Evolutionary conservation across 1,140 invertebrate genomes (phyloP).

Genomic region (Leptinotarsa defecta): DNA sequence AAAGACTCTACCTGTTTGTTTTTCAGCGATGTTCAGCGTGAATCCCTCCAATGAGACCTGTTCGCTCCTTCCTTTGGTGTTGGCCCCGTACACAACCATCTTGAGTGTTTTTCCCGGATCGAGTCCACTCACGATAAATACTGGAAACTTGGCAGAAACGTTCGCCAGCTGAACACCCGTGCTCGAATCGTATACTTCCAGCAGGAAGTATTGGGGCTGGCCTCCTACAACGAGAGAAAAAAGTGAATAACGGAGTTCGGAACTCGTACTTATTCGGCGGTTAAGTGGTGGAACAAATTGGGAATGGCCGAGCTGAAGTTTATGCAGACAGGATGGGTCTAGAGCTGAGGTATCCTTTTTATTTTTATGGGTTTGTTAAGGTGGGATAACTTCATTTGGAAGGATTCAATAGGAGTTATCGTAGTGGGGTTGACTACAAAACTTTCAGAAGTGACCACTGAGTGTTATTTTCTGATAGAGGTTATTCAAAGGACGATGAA

Average conservation of each 20-base stretch:
- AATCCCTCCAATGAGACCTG: constrained; percentile 64
- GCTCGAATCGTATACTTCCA: constrained; percentile 68
- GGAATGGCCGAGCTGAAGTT: constrained; percentile 10
- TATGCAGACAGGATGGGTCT: constrained; percentile 6
- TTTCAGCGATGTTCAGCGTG: constrained; percentile 77
- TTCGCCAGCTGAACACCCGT: constrained; percentile 69
- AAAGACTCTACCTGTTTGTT: constrained; percentile 72
- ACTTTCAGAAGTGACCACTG: too few species aligned
- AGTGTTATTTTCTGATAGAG: too few species aligned
- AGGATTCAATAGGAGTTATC: constrained; percentile 12
- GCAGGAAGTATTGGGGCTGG: constrained; percentile 68
- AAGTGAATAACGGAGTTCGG: constrained; percentile 3
- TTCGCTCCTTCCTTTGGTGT: constrained; percentile 67
- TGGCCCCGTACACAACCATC: constrained; percentile 68
- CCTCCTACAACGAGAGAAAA: constrained; percentile 27
- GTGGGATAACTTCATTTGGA: background rate
- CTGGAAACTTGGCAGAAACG: constrained; percentile 68
- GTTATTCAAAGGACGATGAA: too few species aligned
- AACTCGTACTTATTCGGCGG: constrained; percentile 6
- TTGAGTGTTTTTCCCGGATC: constrained; percentile 70
- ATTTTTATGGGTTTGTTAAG: constrained; percentile 6
- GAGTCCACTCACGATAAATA: constrained; percentile 70
- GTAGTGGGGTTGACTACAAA: too few species aligned
- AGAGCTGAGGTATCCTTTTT: background rate
- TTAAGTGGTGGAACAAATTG: constrained; percentile 17